Conservation (phyloP, 2,888 invertebrate genomes). For the Venustoraphidia nigricollis region DNA sequence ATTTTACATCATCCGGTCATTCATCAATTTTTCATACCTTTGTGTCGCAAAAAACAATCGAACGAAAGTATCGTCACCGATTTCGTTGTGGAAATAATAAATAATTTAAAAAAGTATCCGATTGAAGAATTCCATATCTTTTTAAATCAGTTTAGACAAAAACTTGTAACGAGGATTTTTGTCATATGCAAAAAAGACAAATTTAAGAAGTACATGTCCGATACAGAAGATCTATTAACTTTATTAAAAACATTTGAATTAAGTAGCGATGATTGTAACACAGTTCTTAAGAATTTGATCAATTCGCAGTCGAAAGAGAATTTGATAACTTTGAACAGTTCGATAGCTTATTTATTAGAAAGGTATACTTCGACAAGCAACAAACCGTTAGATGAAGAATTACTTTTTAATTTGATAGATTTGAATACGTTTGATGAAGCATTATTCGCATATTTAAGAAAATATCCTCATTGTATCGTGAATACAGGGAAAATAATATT, state of each 20-base stretch:
- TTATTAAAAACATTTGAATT: constrained; percentile 28
- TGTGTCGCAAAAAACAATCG: constrained; percentile 16
- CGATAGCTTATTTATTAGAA: constrained; percentile 14
- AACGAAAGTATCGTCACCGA: constrained; percentile 19
- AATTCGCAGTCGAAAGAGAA: too few relatives aligned
- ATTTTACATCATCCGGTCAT: constrained; percentile 29
- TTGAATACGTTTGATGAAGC: constrained; percentile 36
- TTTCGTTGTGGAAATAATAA: constrained; percentile 17
- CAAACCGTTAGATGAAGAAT: constrained; percentile 12
- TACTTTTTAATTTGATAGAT: constrained; percentile 9
- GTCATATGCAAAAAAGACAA: constrained; percentile 31
- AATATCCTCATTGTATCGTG: constrained; percentile 41
- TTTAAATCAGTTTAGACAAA: constrained; percentile 35
- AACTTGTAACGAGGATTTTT: constrained; percentile 32
- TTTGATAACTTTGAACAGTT: too few relatives aligned
- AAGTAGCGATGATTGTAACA: constrained; percentile 24
- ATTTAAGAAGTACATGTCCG: constrained; percentile 24
- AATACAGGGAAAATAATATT: constrained; percentile 36
- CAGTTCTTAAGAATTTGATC: not conserved
- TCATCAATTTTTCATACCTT: constrained; percentile 24
- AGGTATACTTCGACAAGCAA: constrained; percentile 6
- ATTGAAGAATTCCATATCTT: too few relatives aligned
- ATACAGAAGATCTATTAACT: constrained; percentile 25
- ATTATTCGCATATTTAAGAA: constrained; percentile 38
- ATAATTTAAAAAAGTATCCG: constrained; percentile 5